phyloP scores from a whole-genome alignment of 2,797 vertebrate genomes.

The Gymnothorax reevesii region DNA sequence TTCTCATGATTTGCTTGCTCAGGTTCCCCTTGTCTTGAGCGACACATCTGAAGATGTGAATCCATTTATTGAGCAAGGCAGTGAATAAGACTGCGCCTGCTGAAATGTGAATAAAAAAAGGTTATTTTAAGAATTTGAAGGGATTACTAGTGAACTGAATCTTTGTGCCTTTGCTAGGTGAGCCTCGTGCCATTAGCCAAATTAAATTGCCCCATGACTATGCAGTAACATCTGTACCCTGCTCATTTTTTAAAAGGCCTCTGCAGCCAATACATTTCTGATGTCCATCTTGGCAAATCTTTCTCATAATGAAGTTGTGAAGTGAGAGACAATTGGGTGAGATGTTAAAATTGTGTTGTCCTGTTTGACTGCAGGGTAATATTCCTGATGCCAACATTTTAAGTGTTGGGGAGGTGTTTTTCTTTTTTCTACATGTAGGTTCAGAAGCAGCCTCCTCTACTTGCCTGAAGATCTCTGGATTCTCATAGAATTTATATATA shows the following conservation, averaged over 20 bases:
- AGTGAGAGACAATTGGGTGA: constrained; percentile 40
- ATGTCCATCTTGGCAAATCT: not conserved
- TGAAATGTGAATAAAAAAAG: no score
- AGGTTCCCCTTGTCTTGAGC: no score
- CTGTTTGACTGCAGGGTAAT: constrained; percentile 44
- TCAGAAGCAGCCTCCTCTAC: constrained; percentile 60
- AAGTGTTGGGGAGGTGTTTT: constrained; percentile 64
- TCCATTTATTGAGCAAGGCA: no score
- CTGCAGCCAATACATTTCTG: not conserved
- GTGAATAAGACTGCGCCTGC: no score
- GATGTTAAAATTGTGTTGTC: not conserved
- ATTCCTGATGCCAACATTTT: constrained; percentile 39
- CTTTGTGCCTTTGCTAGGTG: not conserved
- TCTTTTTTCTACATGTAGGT: constrained; percentile 68
- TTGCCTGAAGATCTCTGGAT: constrained; percentile 66
- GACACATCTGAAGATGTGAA: no score
- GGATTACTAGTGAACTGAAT: not conserved
- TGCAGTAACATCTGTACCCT: not conserved
- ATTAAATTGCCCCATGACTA: not conserved
- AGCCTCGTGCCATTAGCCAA: not conserved
- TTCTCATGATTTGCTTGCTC: no score
- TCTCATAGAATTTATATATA: constrained; percentile 56
- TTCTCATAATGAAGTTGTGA: constrained; percentile 19
- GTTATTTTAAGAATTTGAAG: not conserved
- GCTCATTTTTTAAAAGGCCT: not conserved